Evolutionary conservation across 1,140 invertebrate species (phyloP), one percentile per base, ranked within the genome.

Genomic region (Drosophila littoralis): DNA sequence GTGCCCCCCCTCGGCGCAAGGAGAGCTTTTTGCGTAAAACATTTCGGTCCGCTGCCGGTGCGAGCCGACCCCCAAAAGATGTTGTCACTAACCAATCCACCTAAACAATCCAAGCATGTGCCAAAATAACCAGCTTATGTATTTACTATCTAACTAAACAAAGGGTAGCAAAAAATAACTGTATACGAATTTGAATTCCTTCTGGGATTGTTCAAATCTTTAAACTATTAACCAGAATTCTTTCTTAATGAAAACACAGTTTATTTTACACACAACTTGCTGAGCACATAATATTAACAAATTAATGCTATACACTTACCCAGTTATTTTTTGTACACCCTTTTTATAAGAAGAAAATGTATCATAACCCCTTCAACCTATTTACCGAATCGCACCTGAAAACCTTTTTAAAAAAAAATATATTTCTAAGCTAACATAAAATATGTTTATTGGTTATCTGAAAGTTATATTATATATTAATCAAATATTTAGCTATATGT

Each of bases 1-100:
- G 66, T 59, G 35, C 67, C 54, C 55, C 77, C 60, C 54, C 80
- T 43, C 69, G 74, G 0, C 90, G 86, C 60, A 92, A 92, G 71
- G 85, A 92, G 73, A 92, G 91, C 75, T 92, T 92, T 77, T 72
- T 92, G 51, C 91, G 81, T 51, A 92, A 91, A 75, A 92, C 89
- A 22, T 86, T 92, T 69, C 79, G 79, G 54, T 77, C 84, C 38
- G 81, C 83, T 57, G 90, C 90, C 51, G 79, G 77, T 72, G 76
- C 74, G n/a, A 77, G 17, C 58, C 83, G 79, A 33, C 51, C 55
- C 22, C 22, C 66, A 36, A 79, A 77, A 76, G 77, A 91, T 71
- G 66, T 67, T 75, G 73, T 83, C 68, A 89, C 90, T 91, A 91
- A 91, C 77, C 70, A 48, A 70, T 60, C 45, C 64, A 67, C 32